Evolutionary conservation across 1,140 invertebrate genomes (phyloP).

Genomic region (Apolygus lucorum): DNA sequence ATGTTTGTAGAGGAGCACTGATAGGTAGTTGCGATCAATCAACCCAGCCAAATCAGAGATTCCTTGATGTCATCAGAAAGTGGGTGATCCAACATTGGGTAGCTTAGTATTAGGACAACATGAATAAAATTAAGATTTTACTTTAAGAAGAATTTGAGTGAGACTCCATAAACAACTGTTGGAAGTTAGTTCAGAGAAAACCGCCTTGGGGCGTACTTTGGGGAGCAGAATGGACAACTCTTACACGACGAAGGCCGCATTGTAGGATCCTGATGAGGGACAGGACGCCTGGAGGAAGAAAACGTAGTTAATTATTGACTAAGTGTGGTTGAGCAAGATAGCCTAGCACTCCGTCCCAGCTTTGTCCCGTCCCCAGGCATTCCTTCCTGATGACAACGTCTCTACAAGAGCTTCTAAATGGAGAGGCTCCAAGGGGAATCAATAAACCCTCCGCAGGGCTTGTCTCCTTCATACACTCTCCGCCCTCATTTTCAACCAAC

Average conservation of each 20-base stretch:
- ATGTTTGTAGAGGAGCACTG: too few species aligned
- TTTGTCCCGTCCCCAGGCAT: background rate
- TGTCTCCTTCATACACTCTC: background rate
- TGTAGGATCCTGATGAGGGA: conserved; percentile 3
- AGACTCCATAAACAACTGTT: too few species aligned
- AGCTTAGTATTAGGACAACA: too few species aligned
- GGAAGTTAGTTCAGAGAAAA: conserved; percentile 9
- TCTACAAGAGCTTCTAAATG: conserved; percentile 10
- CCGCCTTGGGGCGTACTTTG: background rate
- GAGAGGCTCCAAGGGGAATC: conserved; percentile 3
- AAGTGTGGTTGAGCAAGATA: conserved; percentile 8
- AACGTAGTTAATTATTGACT: conserved; percentile 15
- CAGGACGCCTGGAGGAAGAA: conserved; percentile 12
- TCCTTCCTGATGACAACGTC: conserved; percentile 1
- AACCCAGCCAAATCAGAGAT: too few species aligned
- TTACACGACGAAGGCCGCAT: background rate
- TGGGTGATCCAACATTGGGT: too few species aligned
- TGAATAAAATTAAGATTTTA: too few species aligned
- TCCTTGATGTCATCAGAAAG: too few species aligned
- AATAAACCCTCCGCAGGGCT: background rate
- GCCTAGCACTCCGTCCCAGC: background rate
- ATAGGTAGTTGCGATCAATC: too few species aligned
- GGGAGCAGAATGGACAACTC: background rate
- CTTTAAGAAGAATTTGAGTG: too few species aligned
- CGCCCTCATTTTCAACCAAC: conserved; percentile 2